Evolutionary conservation across 2,797 vertebrate species (phyloP), one percentile per base, ranked within the genome.

Genomic region (Spondyliosoma cantharus): DNA sequence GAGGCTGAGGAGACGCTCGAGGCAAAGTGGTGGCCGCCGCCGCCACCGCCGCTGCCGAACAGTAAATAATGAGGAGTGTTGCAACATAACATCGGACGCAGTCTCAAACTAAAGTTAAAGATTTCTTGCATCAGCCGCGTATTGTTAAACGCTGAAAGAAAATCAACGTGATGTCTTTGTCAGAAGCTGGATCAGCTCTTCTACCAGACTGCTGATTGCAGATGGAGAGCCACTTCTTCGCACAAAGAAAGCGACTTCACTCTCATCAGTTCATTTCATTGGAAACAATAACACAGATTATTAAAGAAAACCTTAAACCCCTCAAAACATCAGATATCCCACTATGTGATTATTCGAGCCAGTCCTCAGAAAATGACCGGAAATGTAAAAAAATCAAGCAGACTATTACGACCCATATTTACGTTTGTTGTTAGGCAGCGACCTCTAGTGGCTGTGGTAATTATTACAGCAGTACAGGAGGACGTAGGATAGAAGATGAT

Each of bases 41-140:
- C 6, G 29, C 29, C 3, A n/a, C n/a, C 19, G 69, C 5, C n/a
- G 74, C 29, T 42, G 78, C 48, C 17, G 61, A 14, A 63, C 62
- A 68, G 45, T 1, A 54, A 48, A 16, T 45, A 54, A 54, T 70
- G 52, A 54, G 42, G 65, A 53, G 24, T 61, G 37, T 37, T 37
- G 9, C 2, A 37, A 11, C 9, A 11, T 3, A 37, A 37, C 8
- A 37, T 2, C 37, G 9, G 8, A 37, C 37, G 11, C 37, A 37
- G 37, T 37, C 37, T 37, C 14, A 27, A 22, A 45, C 32, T 63
- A 2, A 43, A 49, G 24, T 0, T 24, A 22, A 1, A 8, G 22
- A 37, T 20, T 0, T 54, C 9, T 37, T 67, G 32, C 8, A 24
- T 74, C 22, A 56, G 48, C 12, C 16, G 22, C 5, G 15, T 7